Evolutionary conservation across 2,113 vertebrate genomes (phyloP).

Genomic region (Lycaon pictus): DNA sequence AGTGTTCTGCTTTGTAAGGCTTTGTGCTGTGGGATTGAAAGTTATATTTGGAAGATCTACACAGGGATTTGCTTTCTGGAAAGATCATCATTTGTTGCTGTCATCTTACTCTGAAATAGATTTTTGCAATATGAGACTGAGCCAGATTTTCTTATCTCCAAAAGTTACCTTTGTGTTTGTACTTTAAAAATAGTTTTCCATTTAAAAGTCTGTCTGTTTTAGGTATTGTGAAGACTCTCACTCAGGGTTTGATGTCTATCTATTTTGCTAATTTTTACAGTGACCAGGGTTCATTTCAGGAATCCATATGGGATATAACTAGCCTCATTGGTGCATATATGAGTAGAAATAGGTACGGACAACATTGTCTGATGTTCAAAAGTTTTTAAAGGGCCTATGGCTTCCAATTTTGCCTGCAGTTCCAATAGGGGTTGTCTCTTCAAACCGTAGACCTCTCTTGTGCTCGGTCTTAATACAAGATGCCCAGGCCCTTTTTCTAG

Average conservation of each 20-base stretch:
- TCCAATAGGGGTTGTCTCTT: constrained; percentile 38
- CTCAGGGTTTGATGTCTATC: constrained; percentile 31
- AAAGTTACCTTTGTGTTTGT: neutral
- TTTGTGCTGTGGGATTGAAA: neutral
- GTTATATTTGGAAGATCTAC: neutral
- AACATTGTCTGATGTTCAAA: neutral
- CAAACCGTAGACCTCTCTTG: neutral
- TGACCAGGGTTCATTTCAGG: constrained; percentile 78
- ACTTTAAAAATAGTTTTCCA: neutral
- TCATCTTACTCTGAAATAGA: constrained; percentile 40
- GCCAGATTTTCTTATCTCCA: neutral
- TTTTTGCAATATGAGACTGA: neutral
- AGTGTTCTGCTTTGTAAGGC: neutral
- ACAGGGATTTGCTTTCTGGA: constrained; percentile 40
- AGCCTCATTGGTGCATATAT: constrained; percentile 31
- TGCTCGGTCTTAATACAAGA: neutral
- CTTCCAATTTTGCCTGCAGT: constrained; percentile 70
- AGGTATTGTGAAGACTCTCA: neutral
- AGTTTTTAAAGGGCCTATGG: constrained; percentile 59
- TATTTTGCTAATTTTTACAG: constrained; percentile 61
- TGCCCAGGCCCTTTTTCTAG: constrained; percentile 1
- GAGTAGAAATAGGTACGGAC: constrained; percentile 46
- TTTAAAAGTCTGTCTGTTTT: constrained; percentile 39
- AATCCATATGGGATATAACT: constrained; percentile 41
- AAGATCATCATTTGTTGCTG: constrained; percentile 7